Conservation (phyloP, 2,797 vertebrate genomes). For the Vipera latastei region DNA sequence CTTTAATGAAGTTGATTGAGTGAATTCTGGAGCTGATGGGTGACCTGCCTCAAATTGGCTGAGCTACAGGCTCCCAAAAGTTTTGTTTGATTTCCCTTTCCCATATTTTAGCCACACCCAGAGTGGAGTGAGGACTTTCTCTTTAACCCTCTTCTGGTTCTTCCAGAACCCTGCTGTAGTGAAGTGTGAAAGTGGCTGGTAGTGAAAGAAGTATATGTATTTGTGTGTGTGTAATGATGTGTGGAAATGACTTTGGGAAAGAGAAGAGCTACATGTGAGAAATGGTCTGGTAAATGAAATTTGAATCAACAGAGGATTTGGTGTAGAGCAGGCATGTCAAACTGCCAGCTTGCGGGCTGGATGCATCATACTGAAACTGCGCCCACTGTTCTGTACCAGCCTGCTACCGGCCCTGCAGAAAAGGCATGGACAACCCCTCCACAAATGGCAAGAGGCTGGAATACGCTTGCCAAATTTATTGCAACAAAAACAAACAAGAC, state of each 20-base stretch:
- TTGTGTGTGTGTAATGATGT: not conserved
- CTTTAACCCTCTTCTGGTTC: not conserved
- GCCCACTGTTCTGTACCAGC: no score
- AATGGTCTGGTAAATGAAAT: not conserved
- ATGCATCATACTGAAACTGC: no score
- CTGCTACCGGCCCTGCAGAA: no score
- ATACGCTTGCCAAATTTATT: no score
- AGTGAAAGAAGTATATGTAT: not conserved
- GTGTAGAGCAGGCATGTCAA: not conserved
- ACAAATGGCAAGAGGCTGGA: no score
- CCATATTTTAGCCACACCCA: not conserved
- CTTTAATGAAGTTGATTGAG: not conserved
- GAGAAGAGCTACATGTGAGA: not conserved
- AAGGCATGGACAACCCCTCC: no score
- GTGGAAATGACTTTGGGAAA: not conserved
- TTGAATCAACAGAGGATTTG: not conserved
- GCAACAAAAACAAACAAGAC: no score
- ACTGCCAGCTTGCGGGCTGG: no score
- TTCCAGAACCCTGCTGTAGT: not conserved
- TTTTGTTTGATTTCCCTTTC: not conserved
- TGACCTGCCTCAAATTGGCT: not conserved
- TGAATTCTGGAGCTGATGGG: not conserved
- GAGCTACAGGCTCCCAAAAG: not conserved
- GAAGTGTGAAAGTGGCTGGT: not conserved
- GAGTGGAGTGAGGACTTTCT: not conserved